Evolutionary conservation across 1,140 invertebrate genomes (phyloP).

Genomic region (Grapholita molesta): DNA sequence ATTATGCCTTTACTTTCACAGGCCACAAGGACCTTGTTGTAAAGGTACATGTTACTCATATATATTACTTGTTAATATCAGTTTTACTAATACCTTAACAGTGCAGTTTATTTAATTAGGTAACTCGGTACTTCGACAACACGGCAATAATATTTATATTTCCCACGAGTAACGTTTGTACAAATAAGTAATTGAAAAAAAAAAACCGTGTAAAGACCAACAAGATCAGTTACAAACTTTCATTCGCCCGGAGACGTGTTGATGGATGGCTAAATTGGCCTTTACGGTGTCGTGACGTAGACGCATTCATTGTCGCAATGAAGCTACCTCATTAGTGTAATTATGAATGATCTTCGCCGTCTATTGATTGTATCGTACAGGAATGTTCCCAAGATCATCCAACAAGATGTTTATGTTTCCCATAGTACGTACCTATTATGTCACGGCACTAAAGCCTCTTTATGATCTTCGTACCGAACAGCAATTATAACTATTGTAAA

Average conservation of each 20-base stretch:
- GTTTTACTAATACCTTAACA: too few relatives aligned
- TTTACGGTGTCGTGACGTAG: conserved; percentile 5
- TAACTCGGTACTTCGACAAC: not conserved
- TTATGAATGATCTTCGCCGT: conserved; percentile 30
- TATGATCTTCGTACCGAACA: conserved; percentile 21
- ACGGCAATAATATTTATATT: not conserved
- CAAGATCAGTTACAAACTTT: not conserved
- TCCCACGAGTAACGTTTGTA: not conserved
- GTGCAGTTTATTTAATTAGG: not conserved
- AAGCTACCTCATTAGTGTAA: conserved; percentile 30
- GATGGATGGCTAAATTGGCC: conserved; percentile 6
- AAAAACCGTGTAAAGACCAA: not conserved
- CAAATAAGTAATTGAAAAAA: not conserved
- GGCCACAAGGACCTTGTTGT: conserved; percentile 41
- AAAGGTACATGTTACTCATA: too few relatives aligned
- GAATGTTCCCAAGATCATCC: conserved; percentile 40
- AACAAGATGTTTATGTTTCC: conserved; percentile 29
- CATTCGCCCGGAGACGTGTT: not conserved
- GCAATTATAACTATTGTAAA: conserved; percentile 11
- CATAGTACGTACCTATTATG: conserved; percentile 36
- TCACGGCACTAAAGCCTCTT: conserved; percentile 23
- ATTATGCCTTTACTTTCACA: conserved; percentile 52
- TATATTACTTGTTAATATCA: too few relatives aligned
- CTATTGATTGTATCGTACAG: conserved; percentile 36
- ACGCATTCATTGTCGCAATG: conserved; percentile 31